Percentiles rank a stretch among this genome's conserved stretches.
phyloP scores from a whole-genome alignment of 2,888 invertebrate species.

The Eulithis prunata region DNA sequence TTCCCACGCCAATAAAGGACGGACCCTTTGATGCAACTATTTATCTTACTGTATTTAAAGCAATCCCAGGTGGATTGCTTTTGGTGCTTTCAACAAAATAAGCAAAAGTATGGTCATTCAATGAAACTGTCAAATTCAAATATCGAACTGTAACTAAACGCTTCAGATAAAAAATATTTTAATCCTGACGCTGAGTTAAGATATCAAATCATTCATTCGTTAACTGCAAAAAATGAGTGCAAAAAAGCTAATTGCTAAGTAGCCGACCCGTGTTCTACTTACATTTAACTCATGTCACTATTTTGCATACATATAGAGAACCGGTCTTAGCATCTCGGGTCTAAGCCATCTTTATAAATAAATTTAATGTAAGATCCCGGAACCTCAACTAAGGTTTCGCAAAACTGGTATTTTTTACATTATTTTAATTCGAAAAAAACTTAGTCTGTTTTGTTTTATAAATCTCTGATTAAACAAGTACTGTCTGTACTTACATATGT shows the following conservation, averaged over 20 bases:
- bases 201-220: conserved; percentile 39
- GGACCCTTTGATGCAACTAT: neutral
- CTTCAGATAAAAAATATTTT: conserved; percentile 36
- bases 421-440: conserved; percentile 10
- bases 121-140: conserved; percentile 33
- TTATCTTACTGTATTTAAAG: neutral
- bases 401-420: conserved; percentile 14
- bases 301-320: conserved; percentile 26
- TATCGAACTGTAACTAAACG: conserved; percentile 37
- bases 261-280: conserved; percentile 38
- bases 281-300: conserved; percentile 20
- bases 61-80: neutral
- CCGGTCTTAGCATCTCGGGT: conserved; percentile 19
- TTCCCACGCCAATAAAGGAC: conserved; percentile 1
- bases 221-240: conserved; percentile 33
- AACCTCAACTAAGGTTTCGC: conserved; percentile 4
- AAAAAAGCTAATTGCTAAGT: conserved; percentile 40
- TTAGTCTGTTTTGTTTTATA: neutral
- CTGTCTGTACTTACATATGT: conserved; percentile 2
- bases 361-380: conserved; percentile 21
- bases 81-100: neutral
- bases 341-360: conserved; percentile 11
- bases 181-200: conserved; percentile 36
- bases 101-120: conserved; percentile 23
- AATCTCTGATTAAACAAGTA: neutral